Evolutionary conservation across 2,888 invertebrate genomes (phyloP).

Genomic region (Cerastis rubricosa): DNA sequence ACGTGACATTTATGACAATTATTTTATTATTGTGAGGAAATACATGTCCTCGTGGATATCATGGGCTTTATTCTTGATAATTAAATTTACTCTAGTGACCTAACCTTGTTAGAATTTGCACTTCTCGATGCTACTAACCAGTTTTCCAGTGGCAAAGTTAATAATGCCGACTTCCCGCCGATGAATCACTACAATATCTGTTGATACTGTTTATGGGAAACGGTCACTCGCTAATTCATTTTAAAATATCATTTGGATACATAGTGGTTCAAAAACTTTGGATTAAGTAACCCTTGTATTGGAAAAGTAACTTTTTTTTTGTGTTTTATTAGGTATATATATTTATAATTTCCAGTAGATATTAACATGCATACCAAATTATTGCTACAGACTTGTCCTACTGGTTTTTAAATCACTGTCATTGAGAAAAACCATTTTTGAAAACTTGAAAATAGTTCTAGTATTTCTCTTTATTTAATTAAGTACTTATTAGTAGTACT

Average conservation of each 20-base stretch:
- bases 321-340: slow-evolving; percentile 24
- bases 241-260: background rate
- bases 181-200: slow-evolving; percentile 75
- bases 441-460: background rate
- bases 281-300: background rate
- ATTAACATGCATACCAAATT: slow-evolving; percentile 22
- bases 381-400: slow-evolving; percentile 17
- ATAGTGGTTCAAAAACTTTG: slow-evolving; percentile 19
- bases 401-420: slow-evolving; percentile 21
- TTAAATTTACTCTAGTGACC: slow-evolving; percentile 65
- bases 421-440: background rate
- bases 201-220: slow-evolving; percentile 49
- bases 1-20: slow-evolving; percentile 72
- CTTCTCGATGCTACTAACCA: slow-evolving; percentile 68
- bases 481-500: too few relatives aligned
- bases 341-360: slow-evolving; percentile 10
- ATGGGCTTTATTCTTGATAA: slow-evolving; percentile 48
- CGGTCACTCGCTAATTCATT: slow-evolving; percentile 1
- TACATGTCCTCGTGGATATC: slow-evolving; percentile 31
- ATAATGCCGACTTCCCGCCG: slow-evolving; percentile 74
- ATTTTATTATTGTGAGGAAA: slow-evolving; percentile 51
- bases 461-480: background rate
- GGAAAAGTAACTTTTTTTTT: slow-evolving; percentile 7
- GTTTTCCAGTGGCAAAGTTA: slow-evolving; percentile 66
- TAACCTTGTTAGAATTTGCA: slow-evolving; percentile 70